phyloP scores from a whole-genome alignment of 23 tunicate genomes.

The Styela plicata region DNA sequence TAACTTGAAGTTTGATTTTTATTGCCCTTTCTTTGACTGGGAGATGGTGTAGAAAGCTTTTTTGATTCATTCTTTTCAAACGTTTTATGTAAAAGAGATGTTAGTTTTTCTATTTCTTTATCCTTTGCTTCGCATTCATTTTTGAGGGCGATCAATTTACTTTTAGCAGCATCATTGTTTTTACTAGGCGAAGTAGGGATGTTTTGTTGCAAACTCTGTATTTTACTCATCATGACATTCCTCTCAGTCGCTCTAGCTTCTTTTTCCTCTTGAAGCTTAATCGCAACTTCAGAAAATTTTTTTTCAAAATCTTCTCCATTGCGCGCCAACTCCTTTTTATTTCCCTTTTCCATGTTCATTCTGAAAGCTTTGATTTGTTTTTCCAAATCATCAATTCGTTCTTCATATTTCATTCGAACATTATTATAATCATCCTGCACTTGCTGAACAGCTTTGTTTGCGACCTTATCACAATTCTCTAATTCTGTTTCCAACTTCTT shows the following conservation, averaged over 20 bases:
- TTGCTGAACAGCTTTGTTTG: background rate
- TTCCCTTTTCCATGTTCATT: background rate
- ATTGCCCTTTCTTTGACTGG: background rate
- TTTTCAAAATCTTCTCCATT: background rate
- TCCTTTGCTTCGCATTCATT: conserved; percentile 9
- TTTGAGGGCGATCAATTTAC: background rate
- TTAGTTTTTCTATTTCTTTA: conserved; percentile 11
- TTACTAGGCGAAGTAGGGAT: background rate
- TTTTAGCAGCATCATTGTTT: background rate
- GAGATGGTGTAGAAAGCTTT: background rate
- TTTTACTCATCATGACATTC: background rate
- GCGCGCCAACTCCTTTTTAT: background rate
- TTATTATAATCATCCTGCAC: conserved; percentile 11
- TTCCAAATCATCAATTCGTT: conserved; percentile 29
- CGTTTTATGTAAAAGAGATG: background rate
- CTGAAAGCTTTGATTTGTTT: conserved; percentile 22
- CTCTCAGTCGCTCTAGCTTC: conserved; percentile 9
- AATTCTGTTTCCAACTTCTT: conserved; percentile 21
- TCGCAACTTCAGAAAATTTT: background rate
- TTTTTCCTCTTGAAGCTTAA: background rate
- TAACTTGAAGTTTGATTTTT: background rate
- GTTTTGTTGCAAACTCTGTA: background rate
- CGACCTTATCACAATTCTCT: background rate
- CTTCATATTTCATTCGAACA: conserved; percentile 18
- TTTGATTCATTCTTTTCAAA: background rate